phyloP scores from a whole-genome alignment of 2,113 vertebrate species.

The Myotis yumanensis region DNA sequence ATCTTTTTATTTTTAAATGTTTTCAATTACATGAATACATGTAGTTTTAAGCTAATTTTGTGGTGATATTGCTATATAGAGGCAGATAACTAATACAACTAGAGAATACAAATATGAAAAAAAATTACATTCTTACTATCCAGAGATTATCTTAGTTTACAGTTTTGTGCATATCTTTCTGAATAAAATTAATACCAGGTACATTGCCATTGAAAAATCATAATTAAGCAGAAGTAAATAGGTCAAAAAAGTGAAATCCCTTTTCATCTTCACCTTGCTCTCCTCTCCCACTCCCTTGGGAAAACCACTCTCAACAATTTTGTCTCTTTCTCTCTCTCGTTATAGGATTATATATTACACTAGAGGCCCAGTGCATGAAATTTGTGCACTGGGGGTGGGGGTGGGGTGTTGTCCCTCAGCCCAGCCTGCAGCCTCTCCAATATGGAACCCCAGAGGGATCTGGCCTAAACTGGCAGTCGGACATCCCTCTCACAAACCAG shows the following conservation, averaged over 20 bases:
- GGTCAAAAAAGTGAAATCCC: background rate
- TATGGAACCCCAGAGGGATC: no score
- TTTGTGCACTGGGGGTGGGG: no score
- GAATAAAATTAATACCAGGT: background rate
- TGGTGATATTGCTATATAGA: background rate
- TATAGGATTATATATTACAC: background rate
- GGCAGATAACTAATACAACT: background rate
- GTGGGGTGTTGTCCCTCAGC: no score
- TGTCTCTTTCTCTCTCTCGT: background rate
- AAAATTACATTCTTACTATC: background rate
- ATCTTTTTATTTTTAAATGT: background rate
- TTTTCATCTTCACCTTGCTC: background rate
- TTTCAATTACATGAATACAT: background rate
- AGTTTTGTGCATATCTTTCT: background rate
- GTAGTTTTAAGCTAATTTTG: background rate
- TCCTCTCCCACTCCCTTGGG: background rate
- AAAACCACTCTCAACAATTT: background rate
- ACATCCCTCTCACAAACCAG: no score
- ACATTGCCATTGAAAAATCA: background rate
- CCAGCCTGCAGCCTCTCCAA: no score
- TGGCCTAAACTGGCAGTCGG: no score
- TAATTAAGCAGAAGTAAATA: background rate
- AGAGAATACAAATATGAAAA: background rate
- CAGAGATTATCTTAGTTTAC: background rate
- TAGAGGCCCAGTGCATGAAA: no score